Conservation (phyloP, 2,888 invertebrate species). For the Ornithoptera alexandrae region DNA sequence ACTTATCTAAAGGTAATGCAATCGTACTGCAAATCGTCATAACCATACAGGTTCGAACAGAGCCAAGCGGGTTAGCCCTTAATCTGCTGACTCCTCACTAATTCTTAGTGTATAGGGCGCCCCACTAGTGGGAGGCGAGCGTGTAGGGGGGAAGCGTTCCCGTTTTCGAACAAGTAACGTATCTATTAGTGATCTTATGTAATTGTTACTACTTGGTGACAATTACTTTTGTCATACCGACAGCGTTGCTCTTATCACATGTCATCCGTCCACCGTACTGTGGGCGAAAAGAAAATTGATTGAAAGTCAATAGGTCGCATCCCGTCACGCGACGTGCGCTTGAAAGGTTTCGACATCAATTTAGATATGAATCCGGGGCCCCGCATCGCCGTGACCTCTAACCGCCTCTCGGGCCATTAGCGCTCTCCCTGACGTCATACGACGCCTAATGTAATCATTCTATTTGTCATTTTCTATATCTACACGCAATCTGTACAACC, state of each 20-base stretch:
- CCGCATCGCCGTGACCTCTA: constrained; percentile 14
- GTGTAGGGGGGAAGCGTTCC: too few relatives aligned
- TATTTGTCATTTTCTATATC: neutral
- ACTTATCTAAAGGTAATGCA: too few relatives aligned
- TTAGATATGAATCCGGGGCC: constrained; percentile 24
- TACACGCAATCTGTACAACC: neutral
- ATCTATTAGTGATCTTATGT: neutral
- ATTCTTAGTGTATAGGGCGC: too few relatives aligned
- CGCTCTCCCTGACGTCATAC: constrained; percentile 1
- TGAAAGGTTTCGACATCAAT: constrained; percentile 41
- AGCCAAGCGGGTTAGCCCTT: too few relatives aligned
- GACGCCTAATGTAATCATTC: constrained; percentile 1
- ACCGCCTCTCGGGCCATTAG: constrained; percentile 12
- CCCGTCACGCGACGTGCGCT: constrained; percentile 44
- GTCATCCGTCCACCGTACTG: constrained; percentile 32
- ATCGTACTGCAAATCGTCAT: too few relatives aligned
- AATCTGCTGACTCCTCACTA: too few relatives aligned
- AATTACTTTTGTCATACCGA: neutral
- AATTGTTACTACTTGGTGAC: neutral
- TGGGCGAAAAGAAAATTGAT: constrained; percentile 51
- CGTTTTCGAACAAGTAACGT: too few relatives aligned
- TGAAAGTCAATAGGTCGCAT: constrained; percentile 57
- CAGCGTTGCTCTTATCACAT: neutral
- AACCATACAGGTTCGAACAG: too few relatives aligned
- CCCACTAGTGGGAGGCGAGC: too few relatives aligned